Base-by-base conservation (phyloP, 2,113 vertebrate genomes). In the Leuciscus idus region DNA sequence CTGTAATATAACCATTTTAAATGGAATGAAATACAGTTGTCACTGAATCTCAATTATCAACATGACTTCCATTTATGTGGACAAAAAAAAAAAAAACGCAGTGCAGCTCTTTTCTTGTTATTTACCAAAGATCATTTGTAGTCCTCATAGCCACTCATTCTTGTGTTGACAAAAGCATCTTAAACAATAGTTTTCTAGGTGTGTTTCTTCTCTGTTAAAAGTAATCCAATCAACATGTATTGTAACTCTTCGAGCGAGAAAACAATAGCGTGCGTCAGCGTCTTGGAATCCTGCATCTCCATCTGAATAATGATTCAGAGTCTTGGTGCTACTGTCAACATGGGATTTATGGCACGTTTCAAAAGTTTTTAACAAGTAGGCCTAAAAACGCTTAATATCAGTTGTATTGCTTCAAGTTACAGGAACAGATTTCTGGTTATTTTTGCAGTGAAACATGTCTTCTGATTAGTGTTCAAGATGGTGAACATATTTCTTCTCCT, bases 401-500 rank as follows among this genome's bases (percentile, higher is more conserved):
- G 43, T 75, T 26, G 19, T 43, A 23, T 73, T 43, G 72, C 43
- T 46, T 50, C n/a, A 75, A 28, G n/a, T 28, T 17, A 43, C 77
- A 78, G 76, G 30, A 59, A 55, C 77, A n/a, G 21, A 62, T 36
- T 81, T 62, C 12, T 81, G 36, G 46, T 15, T 81, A 39, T 81
- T 64, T 43, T 8, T 43, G 39, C 6, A 4, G 6, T 28, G 78
- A 62, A 81, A 64, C n/a, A 30, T 46, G 17, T 82, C 46, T 64
- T 33, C 39, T 82, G 46, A 82, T 70, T 82, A 70, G 81, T 26
- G n/a, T 19, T 66, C 79, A 64, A 15, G 39, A 48, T 46, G 23
- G 15, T 33, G 81, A 82, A 50, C 46, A 33, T 70, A 68, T 70
- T 82, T 70, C 62, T 82, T 82, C 50, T 77, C 50, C 50, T 52